Evolutionary conservation across 2,797 vertebrate species (phyloP).

Genomic region (Muraenolepis orangiensis): DNA sequence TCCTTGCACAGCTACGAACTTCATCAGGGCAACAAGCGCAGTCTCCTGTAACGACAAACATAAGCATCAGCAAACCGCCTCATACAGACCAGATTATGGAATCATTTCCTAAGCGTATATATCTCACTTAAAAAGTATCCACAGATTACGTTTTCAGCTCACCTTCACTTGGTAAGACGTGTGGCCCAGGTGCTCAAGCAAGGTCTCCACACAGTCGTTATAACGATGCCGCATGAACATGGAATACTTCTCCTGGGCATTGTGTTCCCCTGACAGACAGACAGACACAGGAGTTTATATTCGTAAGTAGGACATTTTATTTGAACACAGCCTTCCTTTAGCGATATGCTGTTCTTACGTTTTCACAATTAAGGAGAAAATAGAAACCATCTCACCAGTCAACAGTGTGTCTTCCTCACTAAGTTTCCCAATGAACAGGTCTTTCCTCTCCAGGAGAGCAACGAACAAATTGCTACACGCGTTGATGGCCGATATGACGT

Average conservation of each 20-base stretch:
- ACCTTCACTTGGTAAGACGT: conserved; percentile 78
- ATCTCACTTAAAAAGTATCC: not conserved
- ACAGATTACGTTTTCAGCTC: conserved; percentile 33
- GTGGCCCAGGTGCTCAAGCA: conserved; percentile 78
- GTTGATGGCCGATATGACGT: conserved; percentile 61
- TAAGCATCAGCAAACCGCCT: not conserved
- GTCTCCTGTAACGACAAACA: conserved; percentile 70
- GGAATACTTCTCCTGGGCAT: conserved; percentile 81
- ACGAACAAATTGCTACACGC: conserved; percentile 80
- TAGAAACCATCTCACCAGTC: conserved; percentile 64
- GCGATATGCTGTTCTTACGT: not conserved
- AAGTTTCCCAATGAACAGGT: conserved; percentile 80
- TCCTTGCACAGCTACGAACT: conserved; percentile 81
- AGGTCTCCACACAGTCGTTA: conserved; percentile 73
- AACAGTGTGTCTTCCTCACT: conserved; percentile 75
- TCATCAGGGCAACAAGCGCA: conserved; percentile 84
- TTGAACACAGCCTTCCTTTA: not conserved
- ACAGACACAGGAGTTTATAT: not conserved
- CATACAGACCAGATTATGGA: not conserved
- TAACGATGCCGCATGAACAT: conserved; percentile 92
- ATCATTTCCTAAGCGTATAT: not conserved
- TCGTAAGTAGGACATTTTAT: not conserved
- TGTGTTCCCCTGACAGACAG: conserved; percentile 55
- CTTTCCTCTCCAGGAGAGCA: conserved; percentile 76
- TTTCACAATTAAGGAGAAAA: not conserved